Conservation (phyloP, 2,888 invertebrate species). For the Geotrupes spiniger region DNA sequence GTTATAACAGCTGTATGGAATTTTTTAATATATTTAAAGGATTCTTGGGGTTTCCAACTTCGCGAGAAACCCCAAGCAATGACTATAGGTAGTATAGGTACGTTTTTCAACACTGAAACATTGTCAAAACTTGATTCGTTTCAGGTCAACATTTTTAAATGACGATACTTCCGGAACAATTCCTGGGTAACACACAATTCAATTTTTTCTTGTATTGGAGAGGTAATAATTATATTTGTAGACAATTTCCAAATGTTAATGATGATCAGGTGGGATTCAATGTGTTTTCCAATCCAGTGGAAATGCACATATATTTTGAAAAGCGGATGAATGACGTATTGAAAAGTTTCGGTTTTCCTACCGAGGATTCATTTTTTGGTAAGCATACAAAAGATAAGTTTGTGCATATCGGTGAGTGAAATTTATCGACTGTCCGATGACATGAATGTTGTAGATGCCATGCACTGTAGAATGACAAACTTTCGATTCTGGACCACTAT, state of each 20-base stretch:
- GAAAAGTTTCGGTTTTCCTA: conserved; percentile 48
- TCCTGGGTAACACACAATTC: background rate
- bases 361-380: conserved; percentile 27
- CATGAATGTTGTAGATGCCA: too few relatives aligned
- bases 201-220: too few relatives aligned
- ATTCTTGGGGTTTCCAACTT: conserved; percentile 1
- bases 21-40: background rate
- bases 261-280: conserved; percentile 46
- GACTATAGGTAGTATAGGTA: background rate
- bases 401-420: too few relatives aligned
- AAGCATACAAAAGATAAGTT: too few relatives aligned
- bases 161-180: background rate
- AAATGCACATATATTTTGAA: conserved; percentile 61
- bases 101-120: background rate
- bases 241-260: background rate
- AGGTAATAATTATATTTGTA: too few relatives aligned
- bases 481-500: too few relatives aligned
- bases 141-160: background rate
- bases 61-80: background rate
- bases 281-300: conserved; percentile 58
- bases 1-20: background rate
- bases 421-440: too few relatives aligned
- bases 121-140: background rate
- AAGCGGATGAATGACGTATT: conserved; percentile 59
- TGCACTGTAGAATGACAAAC: too few relatives aligned